Evolutionary conservation across 2,888 invertebrate genomes (phyloP), one percentile per base, ranked within the genome.

Genomic region (Baccha elongata): DNA sequence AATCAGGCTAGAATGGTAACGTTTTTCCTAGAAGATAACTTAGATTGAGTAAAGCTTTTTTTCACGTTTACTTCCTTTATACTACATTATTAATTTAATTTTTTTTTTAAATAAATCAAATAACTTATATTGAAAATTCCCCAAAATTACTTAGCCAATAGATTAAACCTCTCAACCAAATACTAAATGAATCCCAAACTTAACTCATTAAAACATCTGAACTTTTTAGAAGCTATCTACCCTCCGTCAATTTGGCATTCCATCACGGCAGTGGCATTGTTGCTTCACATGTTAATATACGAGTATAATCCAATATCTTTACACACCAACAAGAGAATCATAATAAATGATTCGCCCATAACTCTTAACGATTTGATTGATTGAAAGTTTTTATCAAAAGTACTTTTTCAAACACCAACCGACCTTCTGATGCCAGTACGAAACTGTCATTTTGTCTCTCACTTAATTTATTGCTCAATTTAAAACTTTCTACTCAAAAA

Each of bases 351-450:
- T 4, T 32, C 35, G 15, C 42, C 64, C 81, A 83, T 83, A 78
- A 76, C 62, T 83, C 76, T 71, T 72, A 44, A 29, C 69, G 44
- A 48, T 75, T 81, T 81, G 81, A 83, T 72, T 72, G 81, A 83
- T 81, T 48, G 81, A 17, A 52, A 72, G 23, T 67, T 71, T n/a
- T 72, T 67, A 78, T 78, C 71, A 48, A 37, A 67, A 44, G 44
- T 67, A 65, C 81, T 71, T 62, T 67, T 65, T 32, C 46, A 62
- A 78, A 68, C 62, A 64, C 19, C 37, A 23, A 21, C 40, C 40
- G 21, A 21, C 17, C 35, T 50, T 48, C 46, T 46, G n/a, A n/a
- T n/a, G n/a, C 35, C 40, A 58, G 52, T 53, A 5, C n/a, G 26
- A 44, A 62, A 76, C 52, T 72, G 76, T 65, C 72, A 60, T 72